phyloP scores from a whole-genome alignment of 2,113 vertebrate genomes.

The Solea solea region DNA sequence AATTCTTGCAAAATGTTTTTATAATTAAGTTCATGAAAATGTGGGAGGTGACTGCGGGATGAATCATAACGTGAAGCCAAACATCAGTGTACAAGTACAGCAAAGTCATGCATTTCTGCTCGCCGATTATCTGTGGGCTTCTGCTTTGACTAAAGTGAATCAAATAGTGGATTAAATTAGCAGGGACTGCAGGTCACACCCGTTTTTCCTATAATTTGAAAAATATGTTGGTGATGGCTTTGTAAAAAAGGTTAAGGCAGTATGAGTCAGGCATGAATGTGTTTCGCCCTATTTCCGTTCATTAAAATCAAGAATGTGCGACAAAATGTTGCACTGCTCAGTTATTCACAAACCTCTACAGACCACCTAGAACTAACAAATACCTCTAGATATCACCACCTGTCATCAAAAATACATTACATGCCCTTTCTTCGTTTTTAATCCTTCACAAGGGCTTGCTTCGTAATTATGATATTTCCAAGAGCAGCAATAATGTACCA shows the following conservation, averaged over 20 bases:
- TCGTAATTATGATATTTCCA: constrained; percentile 22
- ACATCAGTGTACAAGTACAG: constrained; percentile 22
- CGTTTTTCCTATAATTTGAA: background rate
- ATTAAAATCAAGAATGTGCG: constrained; percentile 10
- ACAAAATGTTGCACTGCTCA: background rate
- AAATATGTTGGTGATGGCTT: background rate
- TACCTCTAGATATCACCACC: background rate
- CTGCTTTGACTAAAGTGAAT: constrained; percentile 27
- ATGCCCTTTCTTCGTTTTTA: background rate
- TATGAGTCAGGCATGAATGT: background rate
- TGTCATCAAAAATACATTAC: background rate
- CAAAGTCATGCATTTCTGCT: constrained; percentile 17
- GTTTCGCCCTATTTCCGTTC: background rate
- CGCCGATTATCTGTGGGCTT: constrained; percentile 14
- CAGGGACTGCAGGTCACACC: constrained; percentile 11
- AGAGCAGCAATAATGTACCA: constrained; percentile 18
- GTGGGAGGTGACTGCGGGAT: constrained; percentile 5
- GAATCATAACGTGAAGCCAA: constrained; percentile 14
- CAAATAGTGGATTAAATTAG: background rate
- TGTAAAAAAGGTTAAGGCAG: background rate
- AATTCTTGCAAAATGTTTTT: background rate
- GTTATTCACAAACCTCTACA: background rate
- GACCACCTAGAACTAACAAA: background rate
- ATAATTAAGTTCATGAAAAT: constrained; percentile 25
- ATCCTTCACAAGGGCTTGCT: constrained; percentile 6